Evolutionary conservation across 2,888 invertebrate species (phyloP), one percentile per base, ranked within the genome.

Genomic region (Spisula solida): DNA sequence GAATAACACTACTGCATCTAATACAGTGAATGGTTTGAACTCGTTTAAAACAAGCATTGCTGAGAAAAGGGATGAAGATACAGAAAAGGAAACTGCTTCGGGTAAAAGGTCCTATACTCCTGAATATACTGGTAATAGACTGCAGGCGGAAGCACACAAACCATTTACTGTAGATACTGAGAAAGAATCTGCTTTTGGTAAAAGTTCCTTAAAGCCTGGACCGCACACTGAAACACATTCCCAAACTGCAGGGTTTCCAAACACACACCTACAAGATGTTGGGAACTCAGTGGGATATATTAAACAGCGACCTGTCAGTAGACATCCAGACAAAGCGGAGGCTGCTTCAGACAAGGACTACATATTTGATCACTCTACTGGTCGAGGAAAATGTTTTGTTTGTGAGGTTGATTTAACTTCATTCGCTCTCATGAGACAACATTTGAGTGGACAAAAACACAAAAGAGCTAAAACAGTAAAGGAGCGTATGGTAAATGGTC

Each of bases 331-430:
- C 12, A 10, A n/a, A 66, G 25, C 60, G 6, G 25, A 6, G 0
- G 8, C 16, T 51, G 4, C 51, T 16, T 5, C 51, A 10, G 60
- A 66, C 10, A n/a, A 25, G 6, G 91, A 86, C 55, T 91, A 91
- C 84, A 80, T 66, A 56, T 90, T 92, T 82, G 85, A 86, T 41
- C 66, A 47, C 8, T 18, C 14, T 6, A 90, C 85, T 47, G 92
- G 90, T 0, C 90, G 88, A 84, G 94, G 94, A 25, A 86, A 79
- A 51, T 94, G 94, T 85, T 51, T 87, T 80, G 81, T 94, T 16
- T 94, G 94, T 87, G 86, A 90, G 20, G 86, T 94, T 79, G 93
- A 93, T 18, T 88, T 94, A 5, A 93, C 93, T 75, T 94, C 94
- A 8, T 48, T 25, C 20, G 85, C 90, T 25, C 93, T 93, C 79